phyloP scores from a whole-genome alignment of 2,797 vertebrate genomes.

The Pseudochirops cupreus region DNA sequence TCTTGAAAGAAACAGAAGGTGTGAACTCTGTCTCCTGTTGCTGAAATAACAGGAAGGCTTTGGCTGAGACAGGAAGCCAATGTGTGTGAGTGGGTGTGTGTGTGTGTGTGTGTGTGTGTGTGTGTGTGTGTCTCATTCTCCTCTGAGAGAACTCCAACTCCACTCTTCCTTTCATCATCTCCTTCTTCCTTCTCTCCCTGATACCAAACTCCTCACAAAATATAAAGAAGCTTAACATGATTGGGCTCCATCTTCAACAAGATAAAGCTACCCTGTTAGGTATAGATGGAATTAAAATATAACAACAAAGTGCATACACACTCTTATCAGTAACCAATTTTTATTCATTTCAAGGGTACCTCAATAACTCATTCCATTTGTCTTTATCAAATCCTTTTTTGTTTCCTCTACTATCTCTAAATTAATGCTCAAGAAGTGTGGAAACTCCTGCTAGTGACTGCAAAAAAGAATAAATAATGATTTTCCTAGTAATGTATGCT shows the following conservation, averaged over 20 bases:
- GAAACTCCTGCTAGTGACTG: slow-evolving; percentile 27
- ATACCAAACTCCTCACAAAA: slow-evolving; percentile 14
- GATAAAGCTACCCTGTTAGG: not conserved
- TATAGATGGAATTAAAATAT: slow-evolving; percentile 32
- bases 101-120: no score
- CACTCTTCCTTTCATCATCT: slow-evolving; percentile 37
- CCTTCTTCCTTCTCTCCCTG: slow-evolving; percentile 5
- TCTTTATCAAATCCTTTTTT: slow-evolving; percentile 2
- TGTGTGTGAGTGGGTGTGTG: no score
- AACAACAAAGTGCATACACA: slow-evolving; percentile 39
- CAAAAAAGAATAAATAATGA: slow-evolving; percentile 34
- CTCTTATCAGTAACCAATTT: slow-evolving; percentile 40
- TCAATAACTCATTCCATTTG: slow-evolving; percentile 26
- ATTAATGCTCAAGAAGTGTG: slow-evolving; percentile 19
- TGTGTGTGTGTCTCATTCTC: no score
- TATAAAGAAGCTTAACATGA: slow-evolving; percentile 25
- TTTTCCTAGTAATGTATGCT: slow-evolving; percentile 6
- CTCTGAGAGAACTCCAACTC: slow-evolving; percentile 13
- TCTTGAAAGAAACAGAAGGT: no score
- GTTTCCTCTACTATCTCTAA: slow-evolving; percentile 27
- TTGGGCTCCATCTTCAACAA: not conserved
- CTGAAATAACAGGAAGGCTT: no score
- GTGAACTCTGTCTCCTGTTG: no score
- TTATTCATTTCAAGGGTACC: slow-evolving; percentile 44
- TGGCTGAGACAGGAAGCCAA: no score